A percentile compares a stretch with the other conserved stretches of the same genome.
phyloP scores from a whole-genome alignment of 2,797 vertebrate species.

The Ceryle rudis region DNA sequence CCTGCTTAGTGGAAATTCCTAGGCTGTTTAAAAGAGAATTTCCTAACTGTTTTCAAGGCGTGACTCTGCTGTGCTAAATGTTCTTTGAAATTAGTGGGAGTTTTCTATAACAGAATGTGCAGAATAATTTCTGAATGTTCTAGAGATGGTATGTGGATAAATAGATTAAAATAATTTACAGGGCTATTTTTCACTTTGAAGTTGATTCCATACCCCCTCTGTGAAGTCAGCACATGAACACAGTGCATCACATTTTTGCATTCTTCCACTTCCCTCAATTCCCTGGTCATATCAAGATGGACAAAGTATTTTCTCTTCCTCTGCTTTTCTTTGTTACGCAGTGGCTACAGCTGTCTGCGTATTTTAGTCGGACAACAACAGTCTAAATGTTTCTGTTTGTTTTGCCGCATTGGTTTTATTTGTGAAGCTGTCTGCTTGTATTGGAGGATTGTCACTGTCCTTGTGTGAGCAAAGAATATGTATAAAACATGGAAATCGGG shows the following conservation, averaged over 20 bases:
- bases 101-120: not conserved
- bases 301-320: not conserved
- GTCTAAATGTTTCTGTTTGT: not conserved
- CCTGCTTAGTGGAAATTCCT: not conserved
- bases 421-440: not conserved
- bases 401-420: not conserved
- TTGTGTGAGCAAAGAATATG: not conserved
- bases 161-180: not conserved
- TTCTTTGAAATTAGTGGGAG: not conserved
- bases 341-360: not conserved
- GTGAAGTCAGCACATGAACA: not conserved
- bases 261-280: not conserved
- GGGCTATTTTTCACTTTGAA: not conserved
- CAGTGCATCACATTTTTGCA: fast-evolving
- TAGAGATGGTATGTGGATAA: not conserved
- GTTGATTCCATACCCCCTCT: not conserved
- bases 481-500: not conserved
- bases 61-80: not conserved
- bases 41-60: not conserved
- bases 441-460: not conserved
- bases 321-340: not conserved
- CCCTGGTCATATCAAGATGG: not conserved
- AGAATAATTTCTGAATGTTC: not conserved
- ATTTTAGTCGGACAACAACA: not conserved
- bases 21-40: not conserved